These are phyloP conservation scores for Priocnemis perturbator DNA, from an alignment of 2,888 invertebrate genomes.

Conservation along the genomic window DNA sequence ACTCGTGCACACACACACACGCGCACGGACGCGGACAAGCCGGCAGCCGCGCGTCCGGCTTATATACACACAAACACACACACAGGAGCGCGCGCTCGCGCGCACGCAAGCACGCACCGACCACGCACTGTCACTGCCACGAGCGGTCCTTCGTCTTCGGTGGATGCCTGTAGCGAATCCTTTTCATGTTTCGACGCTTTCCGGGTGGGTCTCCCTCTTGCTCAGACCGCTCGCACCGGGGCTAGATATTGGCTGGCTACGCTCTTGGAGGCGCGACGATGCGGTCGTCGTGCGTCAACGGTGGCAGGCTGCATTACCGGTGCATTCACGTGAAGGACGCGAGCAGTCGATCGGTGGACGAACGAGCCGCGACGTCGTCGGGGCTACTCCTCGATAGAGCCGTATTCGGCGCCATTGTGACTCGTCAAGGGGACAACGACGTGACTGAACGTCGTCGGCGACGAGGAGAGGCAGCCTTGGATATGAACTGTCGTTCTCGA, in stretches of 20 bases:
- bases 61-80: constrained; percentile 10
- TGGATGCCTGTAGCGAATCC: constrained; percentile 62
- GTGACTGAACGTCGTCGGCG: constrained; percentile 6
- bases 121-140: constrained; percentile 42
- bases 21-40: too few relatives aligned
- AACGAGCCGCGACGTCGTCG: constrained; percentile 15
- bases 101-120: too few relatives aligned
- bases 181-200: constrained; percentile 49
- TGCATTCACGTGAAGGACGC: constrained; percentile 34
- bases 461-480: too few relatives aligned
- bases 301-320: not conserved
- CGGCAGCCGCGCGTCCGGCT: too few relatives aligned
- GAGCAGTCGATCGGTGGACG: constrained; percentile 27
- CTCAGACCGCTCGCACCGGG: too few relatives aligned
- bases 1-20: too few relatives aligned
- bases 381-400: constrained; percentile 31
- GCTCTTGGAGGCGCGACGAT: too few relatives aligned
- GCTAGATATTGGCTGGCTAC: too few relatives aligned
- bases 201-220: too few relatives aligned
- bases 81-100: too few relatives aligned
- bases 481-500: too few relatives aligned
- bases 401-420: constrained; percentile 64
- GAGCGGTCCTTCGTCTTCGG: constrained; percentile 53
- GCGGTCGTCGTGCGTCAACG: too few relatives aligned
- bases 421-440: constrained; percentile 13